Base-by-base conservation (phyloP, 2,113 vertebrate genomes). In the Sebastes fasciatus region DNA sequence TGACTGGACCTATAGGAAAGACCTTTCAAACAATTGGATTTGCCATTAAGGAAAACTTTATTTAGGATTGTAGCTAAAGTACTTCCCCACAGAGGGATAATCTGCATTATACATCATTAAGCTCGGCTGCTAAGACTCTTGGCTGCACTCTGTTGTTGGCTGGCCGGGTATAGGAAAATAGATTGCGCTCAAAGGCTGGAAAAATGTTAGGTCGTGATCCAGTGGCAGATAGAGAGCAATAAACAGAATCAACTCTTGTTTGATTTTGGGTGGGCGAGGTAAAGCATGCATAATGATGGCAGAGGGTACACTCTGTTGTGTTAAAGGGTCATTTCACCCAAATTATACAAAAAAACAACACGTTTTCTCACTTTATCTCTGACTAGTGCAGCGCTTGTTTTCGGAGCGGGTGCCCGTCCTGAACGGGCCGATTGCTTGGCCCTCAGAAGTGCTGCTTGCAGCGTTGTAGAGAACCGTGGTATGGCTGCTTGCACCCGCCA, bases 21-120 rank as follows among this genome's bases (percentile, higher is more conserved):
- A 89, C 87, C 84, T 88, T 87, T 90, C 49, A 48, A 86, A 92
- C 86, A 23, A 92, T 85, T 83, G 89, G 78, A 89, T 90, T 90
- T 84, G 71, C 78, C 80, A 89, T 89, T 86, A 88, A 81, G 80
- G 66, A 51, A 87, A 92, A 88, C 83, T 89, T 91, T 89, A 85
- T 73, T 85, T 85, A 82, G 77, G 72, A 77, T 80, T 86, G 52
- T 52, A 61, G 52, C 45, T 72, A n/a, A 78, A 81, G 74, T 21
- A 57, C 74, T 82, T 60, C 63, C 46, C 64, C 76, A 34, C 54
- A 78, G 23, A 77, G 62, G 19, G 60, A 80, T 90, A 88, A 93
- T 88, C 86, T 85, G 8, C 74, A 86, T 87, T 79, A 74, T 65
- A 85, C 84, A 86, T 90, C 90, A 87, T 90, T 86, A 83, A 52